Conservation (phyloP, 2,888 invertebrate species). For the Euplagia quadripunctaria region DNA sequence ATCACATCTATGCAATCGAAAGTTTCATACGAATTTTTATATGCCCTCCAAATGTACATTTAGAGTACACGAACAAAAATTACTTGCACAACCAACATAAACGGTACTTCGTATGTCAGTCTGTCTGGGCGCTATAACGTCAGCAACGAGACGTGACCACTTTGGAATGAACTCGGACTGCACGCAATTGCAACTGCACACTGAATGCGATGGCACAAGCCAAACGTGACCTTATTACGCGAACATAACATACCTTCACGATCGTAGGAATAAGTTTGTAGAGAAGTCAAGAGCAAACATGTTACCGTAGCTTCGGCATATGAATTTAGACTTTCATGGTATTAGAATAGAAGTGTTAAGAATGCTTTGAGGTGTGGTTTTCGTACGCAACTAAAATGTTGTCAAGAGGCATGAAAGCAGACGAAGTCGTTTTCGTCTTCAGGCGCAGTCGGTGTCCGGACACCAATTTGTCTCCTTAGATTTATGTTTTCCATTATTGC, state of each 20-base stretch:
- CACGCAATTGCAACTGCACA: slow-evolving; percentile 56
- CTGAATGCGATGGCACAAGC: slow-evolving; percentile 18
- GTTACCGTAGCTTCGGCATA: slow-evolving; percentile 35
- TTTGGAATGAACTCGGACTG: slow-evolving; percentile 75
- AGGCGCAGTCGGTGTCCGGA: slow-evolving; percentile 69
- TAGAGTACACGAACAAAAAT: slow-evolving; percentile 37
- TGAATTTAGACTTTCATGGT: slow-evolving; percentile 52
- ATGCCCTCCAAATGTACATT: background rate
- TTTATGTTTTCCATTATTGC: slow-evolving; percentile 81
- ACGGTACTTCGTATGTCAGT: slow-evolving; percentile 68
- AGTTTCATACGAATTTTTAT: background rate
- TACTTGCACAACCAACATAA: slow-evolving; percentile 38
- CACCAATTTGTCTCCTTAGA: slow-evolving; percentile 80
- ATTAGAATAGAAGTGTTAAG: slow-evolving; percentile 35
- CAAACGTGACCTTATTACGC: slow-evolving; percentile 55
- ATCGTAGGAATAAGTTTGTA: slow-evolving; percentile 46
- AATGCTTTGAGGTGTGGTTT: slow-evolving; percentile 48
- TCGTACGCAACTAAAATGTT: slow-evolving; percentile 69
- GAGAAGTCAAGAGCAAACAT: slow-evolving; percentile 45
- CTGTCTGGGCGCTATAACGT: slow-evolving; percentile 64
- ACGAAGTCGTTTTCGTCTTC: slow-evolving; percentile 71
- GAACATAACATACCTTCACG: slow-evolving; percentile 38
- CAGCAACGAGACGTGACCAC: slow-evolving; percentile 76
- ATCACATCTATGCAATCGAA: background rate
- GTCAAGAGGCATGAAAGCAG: slow-evolving; percentile 76